Conservation (phyloP, 2,888 invertebrate genomes). For the Onthophagus sagittarius region DNA sequence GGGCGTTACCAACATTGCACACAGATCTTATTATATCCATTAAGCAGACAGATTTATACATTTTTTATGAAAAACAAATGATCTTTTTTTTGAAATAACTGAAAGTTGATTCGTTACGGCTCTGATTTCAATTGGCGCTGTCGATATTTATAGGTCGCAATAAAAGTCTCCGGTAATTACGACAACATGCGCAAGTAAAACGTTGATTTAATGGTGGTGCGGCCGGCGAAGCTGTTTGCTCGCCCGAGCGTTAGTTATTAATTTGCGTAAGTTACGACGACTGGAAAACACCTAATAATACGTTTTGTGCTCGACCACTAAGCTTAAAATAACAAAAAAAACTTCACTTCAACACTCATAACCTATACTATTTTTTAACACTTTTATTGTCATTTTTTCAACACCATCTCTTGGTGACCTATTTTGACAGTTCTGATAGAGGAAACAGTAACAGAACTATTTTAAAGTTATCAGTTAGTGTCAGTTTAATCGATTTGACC, state of each 20-base stretch:
- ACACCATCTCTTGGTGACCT: too few relatives aligned
- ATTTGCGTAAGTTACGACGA: background rate
- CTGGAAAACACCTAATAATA: background rate
- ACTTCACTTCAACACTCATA: background rate
- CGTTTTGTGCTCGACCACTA: background rate
- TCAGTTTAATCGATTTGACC: too few relatives aligned
- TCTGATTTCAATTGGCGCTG: background rate
- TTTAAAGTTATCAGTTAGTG: too few relatives aligned
- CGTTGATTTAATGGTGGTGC: background rate
- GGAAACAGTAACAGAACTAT: too few relatives aligned
- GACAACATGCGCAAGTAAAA: background rate
- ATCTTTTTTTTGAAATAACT: too few relatives aligned
- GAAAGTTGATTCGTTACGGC: background rate
- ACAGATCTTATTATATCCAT: too few relatives aligned
- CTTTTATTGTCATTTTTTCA: too few relatives aligned
- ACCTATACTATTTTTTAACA: too few relatives aligned
- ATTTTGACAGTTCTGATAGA: too few relatives aligned
- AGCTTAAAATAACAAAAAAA: background rate
- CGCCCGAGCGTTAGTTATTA: background rate
- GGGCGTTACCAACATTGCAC: too few relatives aligned
- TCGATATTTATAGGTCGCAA: background rate
- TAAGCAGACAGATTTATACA: too few relatives aligned
- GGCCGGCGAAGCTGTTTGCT: background rate
- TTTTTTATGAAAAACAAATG: too few relatives aligned
- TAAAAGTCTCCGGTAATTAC: background rate